Evolutionary conservation across 1,140 invertebrate genomes (phyloP), one percentile per base, ranked within the genome.

Genomic region (Eupristina koningsbergeri): DNA sequence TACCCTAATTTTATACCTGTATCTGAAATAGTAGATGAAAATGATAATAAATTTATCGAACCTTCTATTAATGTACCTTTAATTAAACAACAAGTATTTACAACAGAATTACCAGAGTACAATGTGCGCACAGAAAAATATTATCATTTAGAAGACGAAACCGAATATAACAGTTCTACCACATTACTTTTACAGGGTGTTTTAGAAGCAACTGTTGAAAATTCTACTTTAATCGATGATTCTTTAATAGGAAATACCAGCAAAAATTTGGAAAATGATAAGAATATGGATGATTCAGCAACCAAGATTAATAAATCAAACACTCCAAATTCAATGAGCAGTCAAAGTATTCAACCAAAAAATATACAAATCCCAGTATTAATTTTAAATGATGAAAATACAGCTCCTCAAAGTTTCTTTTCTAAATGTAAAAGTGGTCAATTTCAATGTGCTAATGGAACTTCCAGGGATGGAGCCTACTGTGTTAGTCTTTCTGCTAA

Each of bases 371-470:
- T 79, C 3, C 78, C 79, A 69, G 79, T 85, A 41, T 22, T 41
- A 0, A 19, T 41, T 71, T 71, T 71, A 71, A 71, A 41, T 13
- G 67, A 71, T 7, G 53, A 78, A 61, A 36, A 81, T 36, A 6
- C 7, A 47, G 1, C 26, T 13, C 22, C 63, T 3, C 50, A 22
- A 69, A 17, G 29, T 39, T 71, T 90, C 19, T 93, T 93, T 74
- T 93, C 93, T 1, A 93, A 93, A 88, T 94, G 94, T 86, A 91
- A 91, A 64, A 87, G 91, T 75, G 94, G 94, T 0, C 94, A 95
- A 88, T 95, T 95, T 83, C 93, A 94, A 85, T 95, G 95, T 85
- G 73, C 89, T 0, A 95, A 95, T 85, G 94, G 94, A 41, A 95
- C 94, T 2, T 93, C 94, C 0, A 93, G 91, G 84, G 93, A 94